Percentiles rank a stretch among this genome's conserved stretches.
Evolutionary conservation across 2,797 vertebrate species (phyloP).

Genomic region (Rachycentron canadum): DNA sequence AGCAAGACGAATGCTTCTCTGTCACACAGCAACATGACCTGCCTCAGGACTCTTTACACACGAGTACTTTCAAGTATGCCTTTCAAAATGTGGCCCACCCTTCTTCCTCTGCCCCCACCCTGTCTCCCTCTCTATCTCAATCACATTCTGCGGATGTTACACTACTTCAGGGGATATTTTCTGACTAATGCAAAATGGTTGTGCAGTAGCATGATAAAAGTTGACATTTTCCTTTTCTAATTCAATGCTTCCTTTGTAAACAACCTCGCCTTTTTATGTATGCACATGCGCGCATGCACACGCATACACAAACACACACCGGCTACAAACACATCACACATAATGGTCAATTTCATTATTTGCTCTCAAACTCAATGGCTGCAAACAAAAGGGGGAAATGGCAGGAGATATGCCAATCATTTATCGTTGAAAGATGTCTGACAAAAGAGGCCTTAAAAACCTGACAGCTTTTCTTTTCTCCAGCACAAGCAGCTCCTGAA

Average conservation of each 20-base stretch:
- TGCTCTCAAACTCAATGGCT: slow-evolving; percentile 60
- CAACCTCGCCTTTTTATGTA: slow-evolving; percentile 52
- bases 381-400: slow-evolving; percentile 81
- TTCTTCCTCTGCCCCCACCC: slow-evolving; percentile 59
- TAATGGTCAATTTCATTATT: slow-evolving; percentile 78
- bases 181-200: slow-evolving; percentile 75
- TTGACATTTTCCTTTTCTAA: slow-evolving; percentile 82
- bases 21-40: slow-evolving; percentile 75
- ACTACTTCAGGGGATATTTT: slow-evolving; percentile 76
- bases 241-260: slow-evolving; percentile 81
- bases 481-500: slow-evolving; percentile 37
- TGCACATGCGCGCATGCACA: slow-evolving; percentile 20
- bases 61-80: slow-evolving; percentile 72
- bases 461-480: slow-evolving; percentile 70
- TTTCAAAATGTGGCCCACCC: slow-evolving; percentile 73
- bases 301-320: slow-evolving; percentile 20
- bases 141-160: slow-evolving; percentile 77
- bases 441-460: slow-evolving; percentile 74
- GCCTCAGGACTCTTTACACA: slow-evolving; percentile 72
- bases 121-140: slow-evolving; percentile 71
- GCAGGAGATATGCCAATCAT: slow-evolving; percentile 80
- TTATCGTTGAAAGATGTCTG: slow-evolving; percentile 74
- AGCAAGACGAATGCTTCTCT: slow-evolving; percentile 77
- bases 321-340: slow-evolving; percentile 40
- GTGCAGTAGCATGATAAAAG: slow-evolving; percentile 79